Evolutionary conservation across 1,140 invertebrate genomes (phyloP), one percentile per base, ranked within the genome.

Genomic region (Drosophila willistoni): DNA sequence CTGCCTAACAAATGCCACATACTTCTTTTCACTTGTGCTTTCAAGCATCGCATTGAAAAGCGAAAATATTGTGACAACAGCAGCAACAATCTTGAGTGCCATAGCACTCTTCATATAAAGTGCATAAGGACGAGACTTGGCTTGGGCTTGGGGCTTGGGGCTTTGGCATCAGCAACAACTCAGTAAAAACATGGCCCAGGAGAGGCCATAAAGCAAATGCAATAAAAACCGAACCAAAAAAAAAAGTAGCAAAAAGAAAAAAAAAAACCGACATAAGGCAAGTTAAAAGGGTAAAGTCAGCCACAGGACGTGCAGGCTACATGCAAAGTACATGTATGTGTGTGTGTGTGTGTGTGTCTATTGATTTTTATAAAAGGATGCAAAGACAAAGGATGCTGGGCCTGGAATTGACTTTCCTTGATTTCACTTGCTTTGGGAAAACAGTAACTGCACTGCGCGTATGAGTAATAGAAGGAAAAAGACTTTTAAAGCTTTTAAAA

Each of bases 1-100:
- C 82, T 66, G 44, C 17, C 44, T 22, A 51, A 17, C 44, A 87
- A 77, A 83, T 77, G 83, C 83, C 79, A 89, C 83, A 87, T 87
- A 51, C 19, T 83, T 89, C 87, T 83, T 83, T 86, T 86, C 83
- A 86, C 83, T 86, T 86, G 79, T 83, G 83, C 83, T 89, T 82
- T 87, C 83, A 79, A 87, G 83, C 65, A 76, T 71, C 77, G 71
- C 84, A 89, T 83, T 87, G 84, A 89, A 89, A 89, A 89, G 84
- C 84, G 84, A 89, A 89, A 89, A 89, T 89, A 89, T 89, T 89
- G 84, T 87, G 84, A 89, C 83, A 87, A 87, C 63, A 63, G 51
- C 69, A 70, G 51, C 60, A 55, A 76, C 62, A 82, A 65, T 65
- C 69, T 80, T 59, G 77, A 83, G 69, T 84, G 64, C 70, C 68